These are phyloP conservation scores for Parnassius mnemosyne DNA, from an alignment of 2,888 invertebrate genomes.

Conservation along the genomic window DNA sequence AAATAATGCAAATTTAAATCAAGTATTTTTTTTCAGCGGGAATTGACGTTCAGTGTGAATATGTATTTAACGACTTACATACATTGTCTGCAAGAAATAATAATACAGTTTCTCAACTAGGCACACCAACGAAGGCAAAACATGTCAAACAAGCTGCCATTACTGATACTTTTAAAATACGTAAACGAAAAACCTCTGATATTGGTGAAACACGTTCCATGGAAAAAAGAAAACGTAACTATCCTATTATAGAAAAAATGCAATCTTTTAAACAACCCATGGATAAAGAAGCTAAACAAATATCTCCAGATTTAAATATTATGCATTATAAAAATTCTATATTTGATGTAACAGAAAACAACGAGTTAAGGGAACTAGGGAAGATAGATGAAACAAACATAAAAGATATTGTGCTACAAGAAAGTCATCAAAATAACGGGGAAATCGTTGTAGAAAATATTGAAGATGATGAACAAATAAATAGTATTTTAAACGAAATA, in stretches of 20 bases:
- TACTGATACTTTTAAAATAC: conserved; percentile 50
- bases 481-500: conserved; percentile 55
- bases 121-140: conserved; percentile 27
- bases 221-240: conserved; percentile 64
- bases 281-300: conserved; percentile 29
- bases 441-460: conserved; percentile 16
- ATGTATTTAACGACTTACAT: conserved; percentile 50
- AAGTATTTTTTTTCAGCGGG: conserved; percentile 66
- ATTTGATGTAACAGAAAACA: not conserved
- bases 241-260: conserved; percentile 51
- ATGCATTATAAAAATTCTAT: not conserved
- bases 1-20: too few species aligned
- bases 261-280: conserved; percentile 55
- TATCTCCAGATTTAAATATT: too few species aligned
- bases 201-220: conserved; percentile 45
- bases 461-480: conserved; percentile 49
- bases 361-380: conserved; percentile 29
- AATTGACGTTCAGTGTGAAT: conserved; percentile 68
- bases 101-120: conserved; percentile 3
- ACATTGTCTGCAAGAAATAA: conserved; percentile 26
- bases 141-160: conserved; percentile 43
- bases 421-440: conserved; percentile 9
- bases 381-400: conserved; percentile 1
- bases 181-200: conserved; percentile 53
- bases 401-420: conserved; percentile 6